Percentiles rank a stretch among this genome's conserved stretches.
phyloP scores from a whole-genome alignment of 1,140 invertebrate species.

The Subanguina moxae region DNA sequence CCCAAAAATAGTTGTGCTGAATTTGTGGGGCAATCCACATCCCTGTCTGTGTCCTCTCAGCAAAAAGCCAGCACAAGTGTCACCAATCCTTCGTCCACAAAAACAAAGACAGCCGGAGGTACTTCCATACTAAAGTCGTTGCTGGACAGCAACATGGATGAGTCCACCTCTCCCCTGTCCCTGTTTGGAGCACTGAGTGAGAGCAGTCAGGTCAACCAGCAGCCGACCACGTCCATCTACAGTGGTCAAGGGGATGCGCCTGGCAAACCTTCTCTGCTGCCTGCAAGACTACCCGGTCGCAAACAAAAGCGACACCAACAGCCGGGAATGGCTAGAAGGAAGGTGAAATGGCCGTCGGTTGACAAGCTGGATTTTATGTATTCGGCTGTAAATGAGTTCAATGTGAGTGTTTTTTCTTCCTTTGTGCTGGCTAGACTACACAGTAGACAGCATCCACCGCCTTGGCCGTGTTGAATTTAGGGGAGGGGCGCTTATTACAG shows the following conservation, averaged over 20 bases:
- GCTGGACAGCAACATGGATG: slow-evolving; percentile 11
- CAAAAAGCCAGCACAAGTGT: neutral
- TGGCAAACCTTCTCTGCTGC: neutral
- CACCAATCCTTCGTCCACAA: neutral
- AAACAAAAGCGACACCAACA: neutral
- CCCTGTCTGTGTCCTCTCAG: neutral
- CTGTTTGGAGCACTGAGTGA: neutral
- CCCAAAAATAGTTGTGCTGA: neutral
- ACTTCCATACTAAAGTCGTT: slow-evolving; percentile 6
- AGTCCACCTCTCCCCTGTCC: slow-evolving; percentile 7
- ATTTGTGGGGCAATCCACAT: neutral
- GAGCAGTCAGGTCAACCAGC: neutral
- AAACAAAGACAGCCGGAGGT: neutral
- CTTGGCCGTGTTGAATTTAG: no score
- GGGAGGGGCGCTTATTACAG: no score
- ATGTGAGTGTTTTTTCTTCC: neutral
- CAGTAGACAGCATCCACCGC: no score
- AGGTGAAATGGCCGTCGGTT: neutral
- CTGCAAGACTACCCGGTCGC: neutral
- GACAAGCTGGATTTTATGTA: neutral
- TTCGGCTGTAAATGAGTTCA: neutral
- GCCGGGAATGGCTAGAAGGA: neutral
- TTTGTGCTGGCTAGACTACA: no score
- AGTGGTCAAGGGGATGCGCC: no score
- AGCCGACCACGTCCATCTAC: no score